phyloP scores from a whole-genome alignment of 2,113 vertebrate species.

The Aleadryas rufinucha region DNA sequence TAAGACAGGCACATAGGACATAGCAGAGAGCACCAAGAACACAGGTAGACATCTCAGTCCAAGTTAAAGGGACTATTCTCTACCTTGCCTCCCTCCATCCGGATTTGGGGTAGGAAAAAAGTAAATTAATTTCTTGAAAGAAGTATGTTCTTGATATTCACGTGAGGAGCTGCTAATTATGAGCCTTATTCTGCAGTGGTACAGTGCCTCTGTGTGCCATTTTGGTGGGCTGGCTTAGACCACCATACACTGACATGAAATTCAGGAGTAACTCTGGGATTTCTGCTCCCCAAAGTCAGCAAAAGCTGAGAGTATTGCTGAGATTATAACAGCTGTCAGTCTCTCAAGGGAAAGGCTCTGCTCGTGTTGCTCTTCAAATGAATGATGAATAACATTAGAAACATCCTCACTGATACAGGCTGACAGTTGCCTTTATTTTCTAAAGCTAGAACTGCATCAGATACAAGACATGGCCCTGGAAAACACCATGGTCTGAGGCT shows the following conservation, averaged over 20 bases:
- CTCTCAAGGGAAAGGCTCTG: slow-evolving; percentile 3
- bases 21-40: neutral
- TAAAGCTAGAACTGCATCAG: neutral
- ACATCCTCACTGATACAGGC: neutral
- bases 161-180: neutral
- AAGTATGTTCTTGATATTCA: neutral
- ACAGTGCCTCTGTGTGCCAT: neutral
- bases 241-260: neutral
- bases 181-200: neutral
- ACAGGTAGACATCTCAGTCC: neutral
- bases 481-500: neutral
- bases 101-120: neutral
- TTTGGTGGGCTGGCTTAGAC: neutral
- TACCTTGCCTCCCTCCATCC: neutral
- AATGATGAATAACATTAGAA: slow-evolving; percentile 13
- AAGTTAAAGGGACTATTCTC: neutral
- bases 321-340: slow-evolving; percentile 24
- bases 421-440: neutral
- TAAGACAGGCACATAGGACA: neutral
- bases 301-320: neutral
- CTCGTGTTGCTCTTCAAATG: neutral
- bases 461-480: neutral
- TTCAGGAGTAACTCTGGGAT: neutral
- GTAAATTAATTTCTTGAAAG: neutral
- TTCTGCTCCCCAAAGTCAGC: slow-evolving; percentile 24